Evolutionary conservation across 2,113 vertebrate species (phyloP), one percentile per base, ranked within the genome.

Genomic region (Corythornis vintsioides): DNA sequence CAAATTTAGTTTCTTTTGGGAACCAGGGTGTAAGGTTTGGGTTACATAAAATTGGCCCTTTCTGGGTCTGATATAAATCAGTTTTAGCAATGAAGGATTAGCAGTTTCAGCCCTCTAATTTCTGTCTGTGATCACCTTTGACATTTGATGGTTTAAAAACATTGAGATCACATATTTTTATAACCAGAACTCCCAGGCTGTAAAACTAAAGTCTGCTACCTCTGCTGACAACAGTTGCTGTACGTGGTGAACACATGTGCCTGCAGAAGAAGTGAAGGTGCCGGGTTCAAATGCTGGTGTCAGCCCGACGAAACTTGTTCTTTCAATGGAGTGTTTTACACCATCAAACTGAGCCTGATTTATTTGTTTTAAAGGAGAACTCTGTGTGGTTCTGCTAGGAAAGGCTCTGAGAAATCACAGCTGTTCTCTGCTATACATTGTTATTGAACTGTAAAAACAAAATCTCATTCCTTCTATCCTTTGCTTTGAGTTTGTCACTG

Each of bases 61-160:
- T 61, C 86, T 93, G 83, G 64, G 60, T 73, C 85, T 90, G 92
- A 87, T 45, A 83, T 15, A 29, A 90, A 87, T 96, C 61, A 35
- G 81, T 90, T 96, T 92, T 76, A 88, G 60, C 38, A 89, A 42
- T 38, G 47, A 13, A 61, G 48, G 48, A 95, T 95, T 94, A 97
- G 64, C 65, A 86, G 65, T 96, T 95, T 65, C 73, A 89, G 45
- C 76, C 31, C 20, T 89, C 65, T 55, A 7, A 84, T 88, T 97
- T 88, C 87, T 96, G 94, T 81, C 87, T 83, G 55, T 67, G 81
- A 74, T 94, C 95, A 88, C 95, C 93, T 96, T 91, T 97, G 94
- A 89, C 93, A 88, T 95, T 16, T 65, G 76, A 77, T 14, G 7
- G 8, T 61, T 90, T 89, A 29, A 69, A 67, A 90, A 71, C 82